phyloP scores from a whole-genome alignment of 2,113 vertebrate genomes.

The Pomatostomus ruficeps region DNA sequence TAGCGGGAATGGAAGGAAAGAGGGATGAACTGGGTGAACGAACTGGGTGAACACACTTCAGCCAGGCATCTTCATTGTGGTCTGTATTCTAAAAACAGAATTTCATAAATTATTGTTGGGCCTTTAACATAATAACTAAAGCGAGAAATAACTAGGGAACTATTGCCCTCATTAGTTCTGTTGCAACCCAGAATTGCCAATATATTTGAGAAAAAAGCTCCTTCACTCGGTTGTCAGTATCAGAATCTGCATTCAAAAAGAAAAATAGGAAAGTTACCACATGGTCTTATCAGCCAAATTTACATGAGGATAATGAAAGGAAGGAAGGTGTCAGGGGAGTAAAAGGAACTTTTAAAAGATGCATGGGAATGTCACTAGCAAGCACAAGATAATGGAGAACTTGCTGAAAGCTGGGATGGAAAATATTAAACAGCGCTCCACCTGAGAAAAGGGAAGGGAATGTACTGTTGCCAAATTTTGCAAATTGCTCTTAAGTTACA shows the following conservation, averaged over 20 bases:
- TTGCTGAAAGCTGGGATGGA: not conserved
- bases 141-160: not conserved
- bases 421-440: not conserved
- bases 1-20: not conserved
- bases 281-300: not conserved
- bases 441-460: not conserved
- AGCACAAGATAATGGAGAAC: not conserved
- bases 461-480: not conserved
- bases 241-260: not conserved
- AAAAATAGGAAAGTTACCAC: not conserved
- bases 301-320: not conserved
- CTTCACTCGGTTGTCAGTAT: not conserved
- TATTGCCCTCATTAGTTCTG: not conserved
- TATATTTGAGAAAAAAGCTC: not conserved
- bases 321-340: not conserved
- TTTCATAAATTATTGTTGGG: not conserved
- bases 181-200: not conserved
- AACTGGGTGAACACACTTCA: not conserved
- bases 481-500: not conserved
- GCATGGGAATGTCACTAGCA: not conserved
- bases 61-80: not conserved
- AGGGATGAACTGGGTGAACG: not conserved
- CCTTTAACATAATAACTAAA: not conserved
- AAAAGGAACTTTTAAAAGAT: not conserved
- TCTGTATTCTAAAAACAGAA: not conserved